Conservation (phyloP, 2,113 vertebrate species). For the Gavia stellata region DNA sequence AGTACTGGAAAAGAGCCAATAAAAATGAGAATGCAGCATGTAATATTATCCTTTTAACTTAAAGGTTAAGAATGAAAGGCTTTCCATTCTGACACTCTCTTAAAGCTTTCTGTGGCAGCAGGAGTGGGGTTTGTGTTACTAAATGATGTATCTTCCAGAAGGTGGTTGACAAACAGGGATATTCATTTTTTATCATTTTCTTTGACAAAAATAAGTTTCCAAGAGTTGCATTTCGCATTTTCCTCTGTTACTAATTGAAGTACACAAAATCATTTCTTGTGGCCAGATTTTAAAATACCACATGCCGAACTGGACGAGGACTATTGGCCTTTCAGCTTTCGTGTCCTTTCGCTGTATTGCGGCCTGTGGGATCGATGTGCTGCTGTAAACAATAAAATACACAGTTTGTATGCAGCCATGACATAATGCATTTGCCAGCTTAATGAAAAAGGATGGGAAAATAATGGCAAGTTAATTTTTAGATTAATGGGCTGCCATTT, state of each 20-base stretch:
- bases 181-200: neutral
- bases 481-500: neutral
- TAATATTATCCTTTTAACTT: neutral
- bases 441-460: neutral
- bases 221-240: neutral
- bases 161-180: neutral
- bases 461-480: neutral
- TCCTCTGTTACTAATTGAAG: neutral
- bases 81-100: neutral
- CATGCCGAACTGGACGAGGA: neutral
- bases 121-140: neutral
- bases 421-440: neutral
- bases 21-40: neutral
- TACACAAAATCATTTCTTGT: neutral
- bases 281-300: neutral
- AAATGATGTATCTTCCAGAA: neutral
- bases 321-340: neutral
- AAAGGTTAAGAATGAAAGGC: neutral
- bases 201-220: neutral
- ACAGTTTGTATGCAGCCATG: neutral
- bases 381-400: neutral
- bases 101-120: neutral
- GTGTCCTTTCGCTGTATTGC: neutral
- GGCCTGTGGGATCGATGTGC: neutral
- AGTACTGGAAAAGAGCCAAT: constrained; percentile 1